These are phyloP conservation scores for Hybognathus amarus DNA, from an alignment of 2,797 vertebrate genomes.

Conservation along the genomic window DNA sequence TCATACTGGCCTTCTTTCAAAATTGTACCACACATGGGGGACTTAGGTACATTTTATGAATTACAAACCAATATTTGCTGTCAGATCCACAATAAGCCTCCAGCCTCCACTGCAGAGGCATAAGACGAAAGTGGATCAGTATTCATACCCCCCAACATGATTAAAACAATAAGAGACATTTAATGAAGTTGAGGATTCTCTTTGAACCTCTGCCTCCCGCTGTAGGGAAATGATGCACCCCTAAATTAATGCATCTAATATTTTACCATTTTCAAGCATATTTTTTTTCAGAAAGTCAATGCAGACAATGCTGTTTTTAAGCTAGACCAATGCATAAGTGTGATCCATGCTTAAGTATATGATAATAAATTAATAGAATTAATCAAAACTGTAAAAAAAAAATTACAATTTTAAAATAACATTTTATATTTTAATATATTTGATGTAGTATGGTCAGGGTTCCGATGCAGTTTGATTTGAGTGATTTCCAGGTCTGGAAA, in stretches of 20 bases:
- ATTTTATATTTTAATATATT: neutral
- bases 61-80: slow-evolving; percentile 51
- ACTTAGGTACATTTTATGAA: slow-evolving; percentile 52
- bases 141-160: slow-evolving; percentile 69
- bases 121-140: slow-evolving; percentile 73
- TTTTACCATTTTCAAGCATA: slow-evolving; percentile 59
- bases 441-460: neutral
- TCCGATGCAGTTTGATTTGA: too few species aligned
- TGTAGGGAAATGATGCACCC: slow-evolving; percentile 66
- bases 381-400: too few species aligned
- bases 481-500: too few species aligned
- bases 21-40: slow-evolving; percentile 15
- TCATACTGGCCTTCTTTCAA: slow-evolving; percentile 18
- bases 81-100: slow-evolving; percentile 59
- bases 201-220: slow-evolving; percentile 72
- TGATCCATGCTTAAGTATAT: neutral
- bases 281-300: neutral
- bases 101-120: slow-evolving; percentile 67
- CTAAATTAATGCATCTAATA: slow-evolving; percentile 71
- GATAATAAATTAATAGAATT: neutral
- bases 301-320: neutral
- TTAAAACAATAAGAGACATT: slow-evolving; percentile 78
- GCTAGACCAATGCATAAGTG: neutral
- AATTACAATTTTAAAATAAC: neutral
- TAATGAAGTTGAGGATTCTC: slow-evolving; percentile 75